Evolutionary conservation across 2,797 vertebrate species (phyloP), one percentile per base, ranked within the genome.

Genomic region (Garrulus glandarius): DNA sequence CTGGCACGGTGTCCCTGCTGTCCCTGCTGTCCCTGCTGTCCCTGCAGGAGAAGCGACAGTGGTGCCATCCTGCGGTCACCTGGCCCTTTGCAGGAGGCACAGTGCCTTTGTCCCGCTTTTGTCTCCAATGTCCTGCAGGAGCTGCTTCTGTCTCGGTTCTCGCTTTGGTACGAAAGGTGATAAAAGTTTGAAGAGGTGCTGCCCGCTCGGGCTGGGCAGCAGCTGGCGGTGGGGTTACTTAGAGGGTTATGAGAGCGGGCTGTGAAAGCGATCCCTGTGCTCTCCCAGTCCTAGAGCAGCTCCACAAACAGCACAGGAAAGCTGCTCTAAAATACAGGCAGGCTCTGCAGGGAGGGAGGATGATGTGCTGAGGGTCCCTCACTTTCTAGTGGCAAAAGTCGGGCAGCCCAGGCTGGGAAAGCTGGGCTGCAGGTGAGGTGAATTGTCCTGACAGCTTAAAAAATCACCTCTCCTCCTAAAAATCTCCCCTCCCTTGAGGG

Each of bases 1-100:
- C 72, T 2, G 79, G 46, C 84, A 3, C 55, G 13, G 17, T 4
- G 71, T 39, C 52, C 6, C 14, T 0, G 49, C 3, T 39, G 87
- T 60, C 77, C 53, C 85, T 4, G 12, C 0, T 39, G 37, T 13
- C 52, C 6, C 14, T 0, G 49, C 3, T 43, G 87, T 60, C 77
- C 53, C 85, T 4, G 12, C 0, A 11, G 72, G 24, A 61, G 52
- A 2, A 5, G 64, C 5, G 75, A 2, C 71, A 29, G 4, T 18
- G 11, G 76, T 63, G 96, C 91, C 95, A 91, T 92, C 95, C 87
- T 3, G 91, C 77, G 87, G 95, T 8, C 92, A 63, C 76, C 84
- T 1, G 65, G 39, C 18, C 72, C 89, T 32, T 13, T 49, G 95
- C 92, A 84, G 22, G 39, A 19, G 34, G 8, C 44, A 21, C 39